Percentiles rank a stretch among this genome's conserved stretches.
Evolutionary conservation across 2,113 vertebrate species (phyloP).

Genomic region (Forbesichthys papilliferus): DNA sequence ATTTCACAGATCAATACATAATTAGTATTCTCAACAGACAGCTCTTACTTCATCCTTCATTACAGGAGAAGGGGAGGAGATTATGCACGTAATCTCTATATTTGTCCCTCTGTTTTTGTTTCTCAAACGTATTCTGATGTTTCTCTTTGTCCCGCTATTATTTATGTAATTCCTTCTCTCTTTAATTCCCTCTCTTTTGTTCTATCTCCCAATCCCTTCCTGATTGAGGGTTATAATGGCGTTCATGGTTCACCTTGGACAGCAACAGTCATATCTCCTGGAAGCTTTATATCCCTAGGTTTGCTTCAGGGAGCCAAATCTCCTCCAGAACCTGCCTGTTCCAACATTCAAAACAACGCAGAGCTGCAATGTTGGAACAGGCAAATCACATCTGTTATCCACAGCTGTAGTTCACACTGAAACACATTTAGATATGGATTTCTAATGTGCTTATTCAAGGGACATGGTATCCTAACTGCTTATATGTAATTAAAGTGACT

Average conservation of each 20-base stretch:
- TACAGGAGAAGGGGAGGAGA: constrained; percentile 5
- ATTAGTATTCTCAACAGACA: constrained; percentile 57
- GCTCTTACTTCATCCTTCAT: constrained; percentile 42
- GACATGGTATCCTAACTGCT: too few relatives aligned
- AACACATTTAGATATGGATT: too few relatives aligned
- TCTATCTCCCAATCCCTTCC: constrained; percentile 15
- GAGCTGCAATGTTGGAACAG: too few relatives aligned
- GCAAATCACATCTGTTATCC: constrained; percentile 4
- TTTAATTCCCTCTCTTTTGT: constrained; percentile 1
- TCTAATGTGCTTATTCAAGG: too few relatives aligned
- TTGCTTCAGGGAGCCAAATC: constrained; percentile 36
- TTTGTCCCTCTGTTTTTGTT: too few relatives aligned
- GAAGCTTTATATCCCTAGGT: constrained; percentile 53
- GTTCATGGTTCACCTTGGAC: constrained; percentile 27
- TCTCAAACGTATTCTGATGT: too few relatives aligned
- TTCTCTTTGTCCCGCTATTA: too few relatives aligned
- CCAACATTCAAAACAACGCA: too few relatives aligned
- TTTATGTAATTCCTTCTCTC: constrained; percentile 12
- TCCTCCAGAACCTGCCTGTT: constrained; percentile 13
- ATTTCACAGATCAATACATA: constrained; percentile 53
- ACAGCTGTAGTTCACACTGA: background rate
- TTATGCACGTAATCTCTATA: background rate
- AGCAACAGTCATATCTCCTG: constrained; percentile 43
- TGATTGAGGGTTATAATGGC: constrained; percentile 43
- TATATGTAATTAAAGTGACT: too few relatives aligned